Base-by-base conservation (phyloP, 2,113 vertebrate species). In the Tupaia chinensis region DNA sequence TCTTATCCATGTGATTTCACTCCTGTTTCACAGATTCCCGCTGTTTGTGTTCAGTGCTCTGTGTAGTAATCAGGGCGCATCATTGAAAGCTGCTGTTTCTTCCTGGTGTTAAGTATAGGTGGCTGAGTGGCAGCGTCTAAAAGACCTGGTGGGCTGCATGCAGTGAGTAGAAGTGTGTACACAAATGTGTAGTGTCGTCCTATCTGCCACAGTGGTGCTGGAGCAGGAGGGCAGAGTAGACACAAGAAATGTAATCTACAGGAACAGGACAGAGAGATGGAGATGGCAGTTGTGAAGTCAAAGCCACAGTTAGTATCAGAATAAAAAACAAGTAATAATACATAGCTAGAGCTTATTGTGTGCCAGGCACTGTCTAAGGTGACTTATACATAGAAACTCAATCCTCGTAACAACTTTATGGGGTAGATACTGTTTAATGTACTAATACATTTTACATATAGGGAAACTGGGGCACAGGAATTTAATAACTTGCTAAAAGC, bases 201-300 rank as follows among this genome's bases (percentile, higher is more conserved):
- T 68, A 0, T 93, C 44, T 88, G n/a, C n/a, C 53, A 0, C 70
- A 2, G 4, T 10, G 34, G 23, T 9, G 8, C 32, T 61, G 9
- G 32, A 77, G 15, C 12, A 32, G 56, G 82, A 77, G 66, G 27
- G 19, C 29, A 27, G 54, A 93, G 29, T 13, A 81, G 53, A 82
- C 65, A 22, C 56, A 53, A n/a, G 3, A 11, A 60, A 0, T 53
- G 22, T 70, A 1, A 12, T 53, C 61, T 53, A 0, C 0, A 27
- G 17, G 20, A 79, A 34, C 86, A 27, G 7, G 10, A 73, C 70
- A 32, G 65, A 82, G 27, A 9, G 22, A 14, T 29, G 7, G 77
- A 9, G 58, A 60, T 7, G 20, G 17, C 32, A 54, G 25, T 12
- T 17, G 15, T 7, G 10, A 12, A 17, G 60, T n/a, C 61, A 70